phyloP scores from a whole-genome alignment of 2,888 invertebrate genomes.

The Ashinkailepas kermadecensis region DNA sequence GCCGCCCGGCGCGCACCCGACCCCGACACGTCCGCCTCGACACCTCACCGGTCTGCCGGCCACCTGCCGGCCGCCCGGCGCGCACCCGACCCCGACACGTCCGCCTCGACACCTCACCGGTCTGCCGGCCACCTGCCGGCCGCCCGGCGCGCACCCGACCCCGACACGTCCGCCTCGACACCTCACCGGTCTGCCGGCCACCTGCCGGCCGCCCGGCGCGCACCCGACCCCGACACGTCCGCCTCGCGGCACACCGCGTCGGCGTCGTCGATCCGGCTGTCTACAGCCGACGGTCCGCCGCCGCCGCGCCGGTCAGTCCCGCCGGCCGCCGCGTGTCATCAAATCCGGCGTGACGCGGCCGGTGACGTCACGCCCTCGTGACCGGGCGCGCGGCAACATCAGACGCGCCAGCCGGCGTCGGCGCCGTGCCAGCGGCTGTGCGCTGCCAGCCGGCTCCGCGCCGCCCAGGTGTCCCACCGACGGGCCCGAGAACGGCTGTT shows the following conservation, averaged over 20 bases:
- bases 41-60: too few species aligned
- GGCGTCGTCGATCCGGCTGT: neutral
- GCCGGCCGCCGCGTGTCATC: conserved; percentile 4
- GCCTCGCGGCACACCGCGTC: neutral
- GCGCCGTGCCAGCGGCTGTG: neutral
- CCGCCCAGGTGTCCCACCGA: neutral
- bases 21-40: neutral
- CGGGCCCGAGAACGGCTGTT: neutral
- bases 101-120: too few species aligned
- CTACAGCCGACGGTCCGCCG: too few species aligned
- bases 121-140: neutral
- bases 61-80: neutral
- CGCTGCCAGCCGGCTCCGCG: neutral
- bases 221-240: neutral
- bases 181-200: neutral
- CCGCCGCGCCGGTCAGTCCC: too few species aligned
- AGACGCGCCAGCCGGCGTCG: neutral
- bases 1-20: neutral
- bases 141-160: neutral
- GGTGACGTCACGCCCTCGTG: conserved; percentile 13
- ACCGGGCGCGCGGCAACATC: conserved; percentile 7
- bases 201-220: neutral
- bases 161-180: neutral
- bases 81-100: neutral
- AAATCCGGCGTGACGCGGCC: neutral